Evolutionary conservation across 2,888 invertebrate species (phyloP).

Genomic region (Desoria tigrina): DNA sequence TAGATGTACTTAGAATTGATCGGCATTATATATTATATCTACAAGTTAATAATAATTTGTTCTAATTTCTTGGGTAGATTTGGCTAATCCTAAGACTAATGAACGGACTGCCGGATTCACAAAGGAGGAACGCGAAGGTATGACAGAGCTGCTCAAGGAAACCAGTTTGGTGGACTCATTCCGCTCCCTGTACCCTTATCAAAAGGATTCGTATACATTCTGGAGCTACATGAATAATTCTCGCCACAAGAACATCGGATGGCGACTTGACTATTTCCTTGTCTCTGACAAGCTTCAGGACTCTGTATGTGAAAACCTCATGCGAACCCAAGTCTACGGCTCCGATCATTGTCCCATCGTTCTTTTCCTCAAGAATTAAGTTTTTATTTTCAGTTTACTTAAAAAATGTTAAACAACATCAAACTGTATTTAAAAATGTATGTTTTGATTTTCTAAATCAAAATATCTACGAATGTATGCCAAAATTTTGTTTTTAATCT

Average conservation of each 20-base stretch:
- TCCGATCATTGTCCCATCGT: conserved; percentile 96
- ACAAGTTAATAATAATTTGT: too few species aligned
- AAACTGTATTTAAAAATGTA: too few species aligned
- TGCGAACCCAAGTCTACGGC: conserved; percentile 78
- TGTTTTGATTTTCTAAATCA: too few species aligned
- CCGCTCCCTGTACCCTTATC: conserved; percentile 65
- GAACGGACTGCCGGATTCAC: conserved; percentile 94
- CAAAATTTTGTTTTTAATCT: too few species aligned
- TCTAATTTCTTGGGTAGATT: conserved; percentile 64
- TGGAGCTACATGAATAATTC: conserved; percentile 93
- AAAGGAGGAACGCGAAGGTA: conserved; percentile 85
- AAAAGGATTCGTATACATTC: conserved; percentile 81
- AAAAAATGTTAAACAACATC: too few species aligned
- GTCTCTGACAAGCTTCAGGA: conserved; percentile 76
- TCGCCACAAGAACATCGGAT: conserved; percentile 88
- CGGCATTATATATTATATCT: too few species aligned
- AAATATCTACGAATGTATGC: too few species aligned
- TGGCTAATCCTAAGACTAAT: conserved; percentile 91
- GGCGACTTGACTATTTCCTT: conserved; percentile 95
- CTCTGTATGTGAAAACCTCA: conserved; percentile 80
- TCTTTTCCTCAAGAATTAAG: conserved; percentile 66
- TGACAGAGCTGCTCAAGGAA: conserved; percentile 76
- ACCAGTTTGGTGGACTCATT: conserved; percentile 84
- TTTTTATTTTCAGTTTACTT: too few species aligned
- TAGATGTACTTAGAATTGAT: too few species aligned